Base-by-base conservation (phyloP, 2,113 vertebrate genomes). In the Cebidichthys violaceus region DNA sequence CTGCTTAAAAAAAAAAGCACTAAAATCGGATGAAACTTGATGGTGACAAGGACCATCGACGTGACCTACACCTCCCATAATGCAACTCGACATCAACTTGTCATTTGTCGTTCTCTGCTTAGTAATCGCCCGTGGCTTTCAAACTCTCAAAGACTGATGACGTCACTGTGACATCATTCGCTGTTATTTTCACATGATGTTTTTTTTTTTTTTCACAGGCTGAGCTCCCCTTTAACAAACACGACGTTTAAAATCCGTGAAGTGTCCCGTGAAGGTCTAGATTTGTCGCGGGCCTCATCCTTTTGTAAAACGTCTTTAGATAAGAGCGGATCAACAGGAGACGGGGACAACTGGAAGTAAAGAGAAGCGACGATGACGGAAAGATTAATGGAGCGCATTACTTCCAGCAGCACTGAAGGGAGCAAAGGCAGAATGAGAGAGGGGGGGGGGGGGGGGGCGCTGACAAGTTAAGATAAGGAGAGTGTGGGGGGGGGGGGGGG, bases 381-480 rank as follows among this genome's bases (percentile, higher is more conserved):
- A 79, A 65, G 52, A 85, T 20, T n/a, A 83, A 70, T 17, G 5
- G 76, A 79, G 72, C 13, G 55, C 11, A 57, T 79, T 79, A 79
- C 65, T 76, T 70, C 54, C 68, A 80, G 60, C 75, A 68, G 69
- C 70, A 27, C 39, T 15, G 52, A 33, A 11, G 22, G 27, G 39
- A 62, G 39, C 18, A 18, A 45, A 79, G 27, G 71, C 41, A 75
- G 59, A 70, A 61, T 62, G 43, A 9, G 14, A 14, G 15, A 4
- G 10, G 10, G 29, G 41, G 57, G 66, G 50, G 43, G 10, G 41
- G 41, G 41, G 3, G 14, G 29, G 41, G 59, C 6, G 52, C 57
- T 78, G 80, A 86, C 68, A 82, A 37, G 73, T 41, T 74, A 60
- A 76, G 74, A 82, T 73, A 83, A 62, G 79, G 66, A 54, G 62